phyloP scores from a whole-genome alignment of 2,797 vertebrate genomes.

The Alauda arvensis region DNA sequence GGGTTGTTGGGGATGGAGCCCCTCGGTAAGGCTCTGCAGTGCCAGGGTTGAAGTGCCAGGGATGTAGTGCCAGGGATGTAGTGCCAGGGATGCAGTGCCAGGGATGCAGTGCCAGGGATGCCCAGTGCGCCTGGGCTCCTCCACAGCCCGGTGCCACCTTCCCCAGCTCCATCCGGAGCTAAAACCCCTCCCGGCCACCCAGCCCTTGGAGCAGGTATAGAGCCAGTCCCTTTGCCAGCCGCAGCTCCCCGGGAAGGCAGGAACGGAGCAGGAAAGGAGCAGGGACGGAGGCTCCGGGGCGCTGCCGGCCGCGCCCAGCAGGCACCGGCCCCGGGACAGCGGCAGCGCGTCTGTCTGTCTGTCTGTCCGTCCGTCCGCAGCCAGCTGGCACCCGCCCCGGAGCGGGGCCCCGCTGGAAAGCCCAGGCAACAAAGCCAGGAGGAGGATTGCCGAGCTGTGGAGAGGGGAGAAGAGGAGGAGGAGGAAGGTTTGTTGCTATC shows the following conservation, averaged over 20 bases:
- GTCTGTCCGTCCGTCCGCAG: neutral
- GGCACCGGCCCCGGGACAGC: neutral
- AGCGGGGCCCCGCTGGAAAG: neutral
- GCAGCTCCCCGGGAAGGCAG: neutral
- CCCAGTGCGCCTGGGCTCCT: accelerated
- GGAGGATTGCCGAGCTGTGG: neutral
- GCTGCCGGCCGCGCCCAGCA: neutral
- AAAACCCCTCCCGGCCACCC: neutral
- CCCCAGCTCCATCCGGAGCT: neutral
- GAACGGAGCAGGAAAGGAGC: accelerated
- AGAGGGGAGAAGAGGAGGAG: neutral
- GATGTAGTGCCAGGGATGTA: neutral
- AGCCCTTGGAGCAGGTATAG: accelerated
- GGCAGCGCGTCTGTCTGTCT: neutral
- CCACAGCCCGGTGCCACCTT: accelerated
- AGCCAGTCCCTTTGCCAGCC: neutral
- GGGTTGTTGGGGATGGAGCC: neutral
- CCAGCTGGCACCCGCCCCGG: neutral
- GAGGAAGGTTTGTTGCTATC: slow-evolving; percentile 21
- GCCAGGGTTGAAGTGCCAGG: accelerated
- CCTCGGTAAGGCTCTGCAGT: accelerated
- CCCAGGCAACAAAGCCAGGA: accelerated
- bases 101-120: accelerated
- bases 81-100: neutral
- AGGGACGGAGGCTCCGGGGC: accelerated